Base-by-base conservation (phyloP, 2,113 vertebrate species). In the Silurus asotus region DNA sequence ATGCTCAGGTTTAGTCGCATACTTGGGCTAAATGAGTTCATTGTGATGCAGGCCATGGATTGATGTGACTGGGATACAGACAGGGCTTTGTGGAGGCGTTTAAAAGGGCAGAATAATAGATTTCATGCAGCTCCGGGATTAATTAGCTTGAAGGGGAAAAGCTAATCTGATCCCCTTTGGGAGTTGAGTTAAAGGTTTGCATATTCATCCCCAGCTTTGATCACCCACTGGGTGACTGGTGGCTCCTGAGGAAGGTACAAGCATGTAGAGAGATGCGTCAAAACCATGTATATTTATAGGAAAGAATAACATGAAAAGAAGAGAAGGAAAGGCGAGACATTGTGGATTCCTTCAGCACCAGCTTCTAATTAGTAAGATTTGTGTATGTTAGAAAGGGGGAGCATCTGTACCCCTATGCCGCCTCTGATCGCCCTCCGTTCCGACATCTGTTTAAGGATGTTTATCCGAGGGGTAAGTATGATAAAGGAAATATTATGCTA, bases 381-480 rank as follows among this genome's bases (percentile, higher is more conserved):
- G 89, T 90, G 88, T 90, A 82, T 49, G 82, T 86, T 77, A 81
- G 83, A 53, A 75, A 83, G 69, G 67, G 86, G 55, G 51, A 64
- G 61, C 89, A 85, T 88, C 75, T 19, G 53, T 87, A 86, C 20
- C 64, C 85, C 89, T 82, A 79, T 8, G 11, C 20, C 85, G 85
- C 72, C 92, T 94, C 92, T 91, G 92, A 94, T 94, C 92, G 87
- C 86, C 69, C 88, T 87, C 56, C 72, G 23, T 88, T 93, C 75
- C 86, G 89, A 95, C 93, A 94, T 95, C 92, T 94, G 95, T 93
- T 90, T 56, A 87, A 93, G 93, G 91, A 94, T 95, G 94, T 95
- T 95, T 94, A 93, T 91, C 89, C 89, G 92, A 89, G 88, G 91
- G 83, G 90, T 94, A 92, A 93, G 93, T 92, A 93, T 93, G 92